Conservation (phyloP, 2,113 vertebrate genomes). For the Zapus hudsonius region DNA sequence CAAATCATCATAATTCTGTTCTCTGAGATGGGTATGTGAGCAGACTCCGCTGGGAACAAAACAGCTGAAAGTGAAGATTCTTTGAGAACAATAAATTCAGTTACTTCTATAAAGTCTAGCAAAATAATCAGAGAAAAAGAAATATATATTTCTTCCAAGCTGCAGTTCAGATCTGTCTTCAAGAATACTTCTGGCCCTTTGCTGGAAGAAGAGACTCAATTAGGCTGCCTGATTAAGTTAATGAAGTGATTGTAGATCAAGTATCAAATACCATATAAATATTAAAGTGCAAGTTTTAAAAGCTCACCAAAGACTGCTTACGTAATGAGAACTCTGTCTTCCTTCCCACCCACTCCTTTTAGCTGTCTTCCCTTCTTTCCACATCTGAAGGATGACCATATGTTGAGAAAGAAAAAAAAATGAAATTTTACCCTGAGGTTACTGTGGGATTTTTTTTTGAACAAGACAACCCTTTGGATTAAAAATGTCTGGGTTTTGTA, state of each 20-base stretch:
- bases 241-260: not conserved
- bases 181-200: not conserved
- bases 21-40: constrained; percentile 30
- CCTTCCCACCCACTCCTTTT: rapidly evolving
- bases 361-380: not conserved
- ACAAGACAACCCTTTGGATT: not conserved
- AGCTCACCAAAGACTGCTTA: not conserved
- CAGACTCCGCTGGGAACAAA: constrained; percentile 39
- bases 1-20: constrained; percentile 43
- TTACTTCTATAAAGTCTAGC: not conserved
- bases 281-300: not conserved
- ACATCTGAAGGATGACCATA: not conserved
- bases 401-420: not conserved
- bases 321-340: not conserved
- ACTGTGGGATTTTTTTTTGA: not conserved
- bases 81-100: constrained; percentile 11
- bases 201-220: no score
- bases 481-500: not conserved
- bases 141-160: not conserved
- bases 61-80: constrained; percentile 12
- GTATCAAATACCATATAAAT: not conserved
- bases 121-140: constrained; percentile 25
- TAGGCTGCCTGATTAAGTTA: not conserved
- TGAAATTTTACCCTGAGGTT: not conserved
- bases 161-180: not conserved